Evolutionary conservation across 92 coral and sea anemone species (phyloP), one percentile per base, ranked within the genome.

Genomic region (Metridium senile): DNA sequence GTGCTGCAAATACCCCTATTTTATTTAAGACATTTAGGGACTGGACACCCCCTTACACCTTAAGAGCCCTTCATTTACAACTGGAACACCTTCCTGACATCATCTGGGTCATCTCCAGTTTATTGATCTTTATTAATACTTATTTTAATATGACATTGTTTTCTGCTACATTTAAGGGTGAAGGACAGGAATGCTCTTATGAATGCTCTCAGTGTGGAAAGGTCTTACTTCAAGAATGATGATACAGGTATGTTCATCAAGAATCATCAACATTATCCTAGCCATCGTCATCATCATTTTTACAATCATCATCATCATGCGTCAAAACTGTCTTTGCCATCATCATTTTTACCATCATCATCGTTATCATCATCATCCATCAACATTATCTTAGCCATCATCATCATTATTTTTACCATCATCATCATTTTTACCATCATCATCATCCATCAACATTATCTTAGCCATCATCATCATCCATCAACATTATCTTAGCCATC

Each of bases 181-280:
- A 70, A 68, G 69, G 79, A 86, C 75, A 57, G 86, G 11, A 72
- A 80, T 59, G 78, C 74, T 3, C 17, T 86, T 57, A 86, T 77
- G 74, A 45, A 56, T 49, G 79, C 79, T 18, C 80, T 80, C 31
- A 69, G 68, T 28, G 62, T 80, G 26, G 57, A 86, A 27, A 68
- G 86, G 57, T 22, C 72, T 18, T 86, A 86, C 39, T 68, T 28
- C 32, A 51, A 33, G 22, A 74, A 75, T 49, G 74, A 75, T 32
- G 52, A 53, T 33, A 61, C 68, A 27, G 88, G 88, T 84, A 52
- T 23, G 49, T 39, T 13, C 49, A 39, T 4, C 49, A 39, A 4
- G 6, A 39, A 4, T 39, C 49, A 39, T 39, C 8, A 39, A 6
- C 49, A 39, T 39, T 13, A 39, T 39, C 13, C 8, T 39, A 39